A percentile compares a stretch with the other conserved stretches of the same genome.
These are phyloP conservation scores for Silurus meridionalis DNA, from an alignment of 2,113 vertebrate genomes.

Conservation along the genomic window DNA sequence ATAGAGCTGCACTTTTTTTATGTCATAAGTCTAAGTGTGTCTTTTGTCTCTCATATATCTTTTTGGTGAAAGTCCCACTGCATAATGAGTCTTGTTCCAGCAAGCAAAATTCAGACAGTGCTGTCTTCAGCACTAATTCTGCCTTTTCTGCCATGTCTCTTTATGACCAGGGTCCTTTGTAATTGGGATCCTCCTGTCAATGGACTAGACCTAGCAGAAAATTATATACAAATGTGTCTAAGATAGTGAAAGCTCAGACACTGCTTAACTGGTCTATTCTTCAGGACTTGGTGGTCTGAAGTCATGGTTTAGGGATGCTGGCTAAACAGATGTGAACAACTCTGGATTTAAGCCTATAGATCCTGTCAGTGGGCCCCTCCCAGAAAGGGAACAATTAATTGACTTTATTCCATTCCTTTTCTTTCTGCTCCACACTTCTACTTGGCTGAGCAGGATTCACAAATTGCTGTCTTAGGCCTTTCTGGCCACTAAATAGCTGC, in stretches of 20 bases:
- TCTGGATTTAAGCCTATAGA: constrained; percentile 28
- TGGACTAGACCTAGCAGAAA: constrained; percentile 65
- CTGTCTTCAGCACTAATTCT: constrained; percentile 39
- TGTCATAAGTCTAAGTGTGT: background rate
- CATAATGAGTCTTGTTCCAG: constrained; percentile 38
- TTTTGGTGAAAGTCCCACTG: constrained; percentile 16
- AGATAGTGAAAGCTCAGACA: constrained; percentile 52
- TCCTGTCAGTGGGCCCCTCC: constrained; percentile 51
- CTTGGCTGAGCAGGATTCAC: constrained; percentile 74
- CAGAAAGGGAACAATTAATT: constrained; percentile 70
- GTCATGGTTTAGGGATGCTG: constrained; percentile 61
- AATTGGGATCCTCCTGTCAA: constrained; percentile 65
- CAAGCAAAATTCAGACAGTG: constrained; percentile 46
- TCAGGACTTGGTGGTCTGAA: constrained; percentile 54
- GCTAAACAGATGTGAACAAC: constrained; percentile 67
- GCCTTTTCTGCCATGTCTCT: constrained; percentile 43
- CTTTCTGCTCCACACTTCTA: constrained; percentile 66
- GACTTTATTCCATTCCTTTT: constrained; percentile 75
- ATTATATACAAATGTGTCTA: constrained; percentile 68
- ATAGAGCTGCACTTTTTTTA: background rate
- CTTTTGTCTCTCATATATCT: constrained; percentile 28
- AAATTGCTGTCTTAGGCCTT: constrained; percentile 78
- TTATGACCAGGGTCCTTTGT: constrained; percentile 61
- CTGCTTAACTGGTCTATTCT: constrained; percentile 62
- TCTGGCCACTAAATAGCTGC: constrained; percentile 77